Conservation (phyloP, 2,888 invertebrate genomes). For the Cheilosia urbana region DNA sequence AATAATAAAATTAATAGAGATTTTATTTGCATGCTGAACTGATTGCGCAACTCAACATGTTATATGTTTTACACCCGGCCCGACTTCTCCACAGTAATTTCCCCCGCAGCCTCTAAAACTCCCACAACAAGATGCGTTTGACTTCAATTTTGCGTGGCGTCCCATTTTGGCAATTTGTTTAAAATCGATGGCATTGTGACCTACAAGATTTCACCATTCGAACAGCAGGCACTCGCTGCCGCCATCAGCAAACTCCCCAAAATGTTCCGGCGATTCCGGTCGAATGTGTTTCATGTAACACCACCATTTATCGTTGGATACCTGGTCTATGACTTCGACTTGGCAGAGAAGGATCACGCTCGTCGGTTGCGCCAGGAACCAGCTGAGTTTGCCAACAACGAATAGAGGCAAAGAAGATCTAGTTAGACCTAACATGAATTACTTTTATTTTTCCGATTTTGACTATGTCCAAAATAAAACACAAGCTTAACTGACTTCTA, state of each 20-base stretch:
- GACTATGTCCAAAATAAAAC: too few species aligned
- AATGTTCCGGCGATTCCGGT: conserved; percentile 88
- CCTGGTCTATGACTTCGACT: conserved; percentile 86
- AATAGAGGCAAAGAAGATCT: conserved; percentile 82
- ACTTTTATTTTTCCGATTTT: too few species aligned
- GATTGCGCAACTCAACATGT: too few species aligned
- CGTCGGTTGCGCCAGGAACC: conserved; percentile 88
- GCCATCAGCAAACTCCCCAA: conserved; percentile 91
- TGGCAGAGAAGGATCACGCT: conserved; percentile 86
- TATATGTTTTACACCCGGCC: too few species aligned
- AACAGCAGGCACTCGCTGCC: conserved; percentile 94
- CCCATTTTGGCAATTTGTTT: conserved; percentile 91
- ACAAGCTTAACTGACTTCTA: too few species aligned
- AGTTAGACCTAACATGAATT: conserved; percentile 48
- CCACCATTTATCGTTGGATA: conserved; percentile 88
- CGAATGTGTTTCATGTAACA: conserved; percentile 88
- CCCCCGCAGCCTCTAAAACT: conserved; percentile 44
- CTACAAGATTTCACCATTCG: conserved; percentile 94
- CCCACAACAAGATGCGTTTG: conserved; percentile 80
- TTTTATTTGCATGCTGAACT: too few species aligned
- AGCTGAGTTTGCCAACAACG: conserved; percentile 89
- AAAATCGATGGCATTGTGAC: conserved; percentile 92
- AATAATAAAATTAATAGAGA: too few species aligned
- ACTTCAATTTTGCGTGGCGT: conserved; percentile 84
- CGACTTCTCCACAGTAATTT: too few species aligned